A percentile compares a stretch with the other conserved stretches of the same genome.
Conservation (phyloP, 2,797 vertebrate species). For the Myoxocephalus aenaeus region DNA sequence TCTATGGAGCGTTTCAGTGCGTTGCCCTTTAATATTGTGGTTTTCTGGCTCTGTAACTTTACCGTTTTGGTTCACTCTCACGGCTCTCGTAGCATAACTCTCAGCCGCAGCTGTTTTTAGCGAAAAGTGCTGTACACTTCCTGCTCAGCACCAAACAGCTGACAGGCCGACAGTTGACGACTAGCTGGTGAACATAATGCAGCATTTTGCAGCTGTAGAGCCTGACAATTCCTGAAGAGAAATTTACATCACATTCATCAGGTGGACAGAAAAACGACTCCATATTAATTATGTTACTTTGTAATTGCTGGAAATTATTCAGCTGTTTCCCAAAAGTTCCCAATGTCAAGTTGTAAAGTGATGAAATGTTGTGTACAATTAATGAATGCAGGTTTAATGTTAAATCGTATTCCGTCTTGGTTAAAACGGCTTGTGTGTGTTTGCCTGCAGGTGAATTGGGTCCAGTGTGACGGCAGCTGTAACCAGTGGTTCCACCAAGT, state of each 20-base stretch:
- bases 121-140: too few species aligned
- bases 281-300: background rate
- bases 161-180: too few species aligned
- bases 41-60: background rate
- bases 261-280: background rate
- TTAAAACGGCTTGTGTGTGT: background rate
- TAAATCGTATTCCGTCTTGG: background rate
- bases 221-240: too few species aligned
- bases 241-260: too few species aligned
- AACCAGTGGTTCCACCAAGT: slow-evolving; percentile 99
- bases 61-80: too few species aligned
- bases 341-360: background rate
- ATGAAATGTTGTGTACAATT: background rate
- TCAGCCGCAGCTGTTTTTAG: too few species aligned
- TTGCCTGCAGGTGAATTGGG: slow-evolving; percentile 92
- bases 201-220: background rate
- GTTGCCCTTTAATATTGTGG: background rate
- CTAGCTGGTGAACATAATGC: background rate
- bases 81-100: too few species aligned
- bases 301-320: background rate
- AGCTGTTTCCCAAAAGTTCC: background rate
- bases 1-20: background rate
- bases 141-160: too few species aligned
- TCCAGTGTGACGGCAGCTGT: slow-evolving; percentile 99
- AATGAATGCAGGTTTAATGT: background rate